These are phyloP conservation scores for Rhyacichthys aspro DNA, from an alignment of 2,797 vertebrate genomes.

Conservation along the genomic window DNA sequence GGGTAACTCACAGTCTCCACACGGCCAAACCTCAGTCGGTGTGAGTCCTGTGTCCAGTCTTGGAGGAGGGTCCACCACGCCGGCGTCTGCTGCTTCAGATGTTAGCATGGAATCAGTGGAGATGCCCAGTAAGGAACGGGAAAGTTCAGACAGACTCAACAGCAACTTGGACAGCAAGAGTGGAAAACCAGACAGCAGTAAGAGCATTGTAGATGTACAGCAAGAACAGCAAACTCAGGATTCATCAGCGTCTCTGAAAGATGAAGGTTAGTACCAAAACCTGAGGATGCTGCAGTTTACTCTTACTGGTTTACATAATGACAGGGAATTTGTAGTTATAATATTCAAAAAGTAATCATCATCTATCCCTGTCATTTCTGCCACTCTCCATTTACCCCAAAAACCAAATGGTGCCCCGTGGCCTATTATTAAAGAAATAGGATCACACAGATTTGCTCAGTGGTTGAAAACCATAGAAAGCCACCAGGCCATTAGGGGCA, in stretches of 20 bases:
- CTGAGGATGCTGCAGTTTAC: neutral
- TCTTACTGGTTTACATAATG: too few relatives aligned
- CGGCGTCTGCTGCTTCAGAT: constrained; percentile 76
- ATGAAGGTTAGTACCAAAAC: constrained; percentile 31
- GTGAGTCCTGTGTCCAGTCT: constrained; percentile 52
- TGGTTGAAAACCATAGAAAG: too few relatives aligned
- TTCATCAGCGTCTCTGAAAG: constrained; percentile 9
- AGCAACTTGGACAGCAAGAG: constrained; percentile 76
- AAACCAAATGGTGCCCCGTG: too few relatives aligned
- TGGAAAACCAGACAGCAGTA: constrained; percentile 82
- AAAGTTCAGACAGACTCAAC: constrained; percentile 74
- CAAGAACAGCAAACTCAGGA: constrained; percentile 64
- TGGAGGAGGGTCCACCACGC: constrained; percentile 15
- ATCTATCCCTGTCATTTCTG: too few relatives aligned
- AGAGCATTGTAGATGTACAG: constrained; percentile 81
- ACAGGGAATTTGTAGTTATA: too few relatives aligned
- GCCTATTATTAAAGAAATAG: too few relatives aligned
- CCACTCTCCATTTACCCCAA: too few relatives aligned
- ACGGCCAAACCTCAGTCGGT: constrained; percentile 24
- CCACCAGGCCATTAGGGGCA: too few relatives aligned
- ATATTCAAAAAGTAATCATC: too few relatives aligned
- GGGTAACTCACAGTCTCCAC: constrained; percentile 32
- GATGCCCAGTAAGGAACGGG: constrained; percentile 60
- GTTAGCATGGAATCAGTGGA: constrained; percentile 72
- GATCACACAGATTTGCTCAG: too few relatives aligned